Evolutionary conservation across 2,888 invertebrate genomes (phyloP).

Genomic region (Cephalotes varians): DNA sequence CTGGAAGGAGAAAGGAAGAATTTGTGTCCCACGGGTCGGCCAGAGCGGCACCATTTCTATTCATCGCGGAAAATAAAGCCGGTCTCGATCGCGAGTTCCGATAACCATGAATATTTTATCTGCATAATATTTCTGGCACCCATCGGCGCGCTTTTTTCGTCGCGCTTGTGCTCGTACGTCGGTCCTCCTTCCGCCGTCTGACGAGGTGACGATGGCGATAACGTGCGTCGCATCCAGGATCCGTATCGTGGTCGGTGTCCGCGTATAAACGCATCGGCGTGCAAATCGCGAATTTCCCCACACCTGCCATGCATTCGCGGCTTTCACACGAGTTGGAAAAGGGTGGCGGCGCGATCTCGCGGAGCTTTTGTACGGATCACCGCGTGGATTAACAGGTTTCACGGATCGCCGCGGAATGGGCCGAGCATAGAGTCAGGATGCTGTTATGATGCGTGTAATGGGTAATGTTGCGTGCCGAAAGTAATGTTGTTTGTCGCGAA

Average conservation of each 20-base stretch:
- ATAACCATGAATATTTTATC: constrained; percentile 83
- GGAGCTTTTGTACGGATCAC: constrained; percentile 5
- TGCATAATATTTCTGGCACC: constrained; percentile 75
- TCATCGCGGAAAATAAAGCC: constrained; percentile 82
- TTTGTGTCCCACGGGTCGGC: constrained; percentile 66
- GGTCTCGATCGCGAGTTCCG: constrained; percentile 80
- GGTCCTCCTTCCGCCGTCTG: constrained; percentile 22
- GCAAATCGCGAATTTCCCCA: constrained; percentile 7
- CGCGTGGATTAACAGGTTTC: constrained; percentile 31
- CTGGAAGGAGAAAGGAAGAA: constrained; percentile 60
- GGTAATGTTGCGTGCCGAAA: constrained; percentile 53
- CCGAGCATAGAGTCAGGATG: constrained; percentile 36
- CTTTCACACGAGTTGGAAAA: constrained; percentile 1
- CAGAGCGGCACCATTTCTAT: constrained; percentile 78
- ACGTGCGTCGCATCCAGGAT: constrained; percentile 10
- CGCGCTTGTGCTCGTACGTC: constrained; percentile 1
- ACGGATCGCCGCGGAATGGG: constrained; percentile 32
- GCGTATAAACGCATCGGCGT: not conserved
- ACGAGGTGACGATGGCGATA: constrained; percentile 20
- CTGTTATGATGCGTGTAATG: constrained; percentile 47
- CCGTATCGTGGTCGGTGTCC: not conserved
- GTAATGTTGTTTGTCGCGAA: constrained; percentile 37
- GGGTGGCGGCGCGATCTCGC: constrained; percentile 23
- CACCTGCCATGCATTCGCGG: not conserved
- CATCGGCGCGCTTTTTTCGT: constrained; percentile 18